Conservation (phyloP, 2,888 invertebrate genomes). For the Drosophila cracens region DNA sequence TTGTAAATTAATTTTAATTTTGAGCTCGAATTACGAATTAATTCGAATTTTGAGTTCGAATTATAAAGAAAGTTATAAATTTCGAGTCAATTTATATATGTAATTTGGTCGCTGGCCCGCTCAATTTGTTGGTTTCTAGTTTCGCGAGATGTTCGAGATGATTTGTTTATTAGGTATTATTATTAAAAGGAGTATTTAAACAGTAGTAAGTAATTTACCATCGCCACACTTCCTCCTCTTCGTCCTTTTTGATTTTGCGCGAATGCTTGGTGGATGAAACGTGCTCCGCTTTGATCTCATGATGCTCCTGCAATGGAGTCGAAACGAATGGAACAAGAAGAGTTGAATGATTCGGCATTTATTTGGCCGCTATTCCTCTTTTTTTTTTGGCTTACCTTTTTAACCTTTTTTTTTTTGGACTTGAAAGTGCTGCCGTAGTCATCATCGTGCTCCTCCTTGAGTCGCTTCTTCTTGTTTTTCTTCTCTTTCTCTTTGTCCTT, state of each 20-base stretch:
- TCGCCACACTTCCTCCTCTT: conserved; percentile 95
- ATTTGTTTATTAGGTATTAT: background rate
- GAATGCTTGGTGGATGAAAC: conserved; percentile 86
- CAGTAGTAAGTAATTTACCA: conserved; percentile 88
- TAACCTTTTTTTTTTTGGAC: conserved; percentile 86
- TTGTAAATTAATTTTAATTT: background rate
- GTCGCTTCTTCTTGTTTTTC: conserved; percentile 86
- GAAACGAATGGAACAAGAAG: background rate
- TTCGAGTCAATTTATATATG: background rate
- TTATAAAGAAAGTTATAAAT: background rate
- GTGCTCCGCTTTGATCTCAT: conserved; percentile 67
- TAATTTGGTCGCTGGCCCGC: background rate
- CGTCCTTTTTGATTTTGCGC: conserved; percentile 90
- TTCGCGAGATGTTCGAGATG: background rate
- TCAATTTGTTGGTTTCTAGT: background rate
- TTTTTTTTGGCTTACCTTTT: conserved; percentile 66
- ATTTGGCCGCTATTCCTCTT: too few species aligned
- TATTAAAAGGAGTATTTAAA: background rate
- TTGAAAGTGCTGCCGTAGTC: conserved; percentile 83
- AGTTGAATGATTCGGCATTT: background rate
- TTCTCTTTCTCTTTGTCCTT: conserved; percentile 88
- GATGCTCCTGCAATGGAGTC: conserved; percentile 51
- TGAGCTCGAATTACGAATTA: background rate
- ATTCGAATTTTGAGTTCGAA: background rate
- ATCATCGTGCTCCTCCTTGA: conserved; percentile 87